Conservation (phyloP, 1,140 invertebrate genomes). For the Amphibalanus amphitrite region DNA sequence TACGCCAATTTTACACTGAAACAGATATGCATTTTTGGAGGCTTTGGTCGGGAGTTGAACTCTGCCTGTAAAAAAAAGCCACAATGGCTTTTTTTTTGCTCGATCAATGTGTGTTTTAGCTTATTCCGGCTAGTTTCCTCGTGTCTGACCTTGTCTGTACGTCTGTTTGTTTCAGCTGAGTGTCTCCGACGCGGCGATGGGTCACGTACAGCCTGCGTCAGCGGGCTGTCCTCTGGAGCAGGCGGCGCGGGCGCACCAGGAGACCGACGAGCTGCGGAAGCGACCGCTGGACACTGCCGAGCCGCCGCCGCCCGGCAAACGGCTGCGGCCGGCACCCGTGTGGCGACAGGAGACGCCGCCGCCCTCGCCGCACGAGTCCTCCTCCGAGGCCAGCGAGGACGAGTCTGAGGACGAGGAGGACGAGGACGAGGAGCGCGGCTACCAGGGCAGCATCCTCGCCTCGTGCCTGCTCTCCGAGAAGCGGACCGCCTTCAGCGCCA, state of each 20-base stretch:
- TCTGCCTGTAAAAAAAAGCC: too few species aligned
- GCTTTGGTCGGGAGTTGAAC: too few species aligned
- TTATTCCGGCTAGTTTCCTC: too few species aligned
- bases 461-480: slow-evolving; percentile 32
- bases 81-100: too few species aligned
- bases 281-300: slow-evolving; percentile 82
- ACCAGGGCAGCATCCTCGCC: neutral
- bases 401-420: slow-evolving; percentile 43
- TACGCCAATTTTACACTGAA: too few species aligned
- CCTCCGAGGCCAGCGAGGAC: neutral
- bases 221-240: neutral
- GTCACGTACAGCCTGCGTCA: neutral
- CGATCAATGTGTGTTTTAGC: too few species aligned
- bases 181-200: neutral
- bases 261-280: slow-evolving; percentile 75
- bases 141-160: too few species aligned
- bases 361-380: neutral
- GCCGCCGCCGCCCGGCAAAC: slow-evolving; percentile 49
- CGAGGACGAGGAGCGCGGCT: slow-evolving; percentile 84
- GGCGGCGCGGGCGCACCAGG: too few species aligned
- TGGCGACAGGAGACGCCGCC: neutral
- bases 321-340: neutral
- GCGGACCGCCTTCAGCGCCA: slow-evolving; percentile 56
- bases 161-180: neutral
- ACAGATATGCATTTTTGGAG: too few species aligned